Evolutionary conservation across 2,888 invertebrate genomes (phyloP).

Genomic region (Amphimallon solstitiale): DNA sequence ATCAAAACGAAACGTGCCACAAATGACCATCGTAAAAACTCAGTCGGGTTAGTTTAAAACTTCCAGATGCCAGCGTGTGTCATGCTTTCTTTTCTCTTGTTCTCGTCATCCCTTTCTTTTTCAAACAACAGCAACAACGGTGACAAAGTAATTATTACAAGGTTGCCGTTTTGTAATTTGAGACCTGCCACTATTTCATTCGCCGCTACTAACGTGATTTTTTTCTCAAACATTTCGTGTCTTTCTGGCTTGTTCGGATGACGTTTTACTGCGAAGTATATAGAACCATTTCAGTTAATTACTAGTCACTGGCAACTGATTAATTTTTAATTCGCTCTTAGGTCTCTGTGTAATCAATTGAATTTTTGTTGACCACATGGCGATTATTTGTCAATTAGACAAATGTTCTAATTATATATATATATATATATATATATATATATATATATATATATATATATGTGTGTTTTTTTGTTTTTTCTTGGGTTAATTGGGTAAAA

Average conservation of each 20-base stretch:
- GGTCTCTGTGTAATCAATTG: slow-evolving; percentile 35
- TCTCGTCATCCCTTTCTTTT: background rate
- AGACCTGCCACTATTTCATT: slow-evolving; percentile 34
- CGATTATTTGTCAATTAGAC: slow-evolving; percentile 54
- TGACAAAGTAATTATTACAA: slow-evolving; percentile 53
- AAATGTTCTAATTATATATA: slow-evolving; percentile 58
- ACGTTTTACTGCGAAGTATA: slow-evolving; percentile 39
- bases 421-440: too few relatives aligned
- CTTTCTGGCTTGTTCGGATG: background rate
- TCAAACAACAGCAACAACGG: slow-evolving; percentile 40
- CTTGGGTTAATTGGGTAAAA: too few relatives aligned
- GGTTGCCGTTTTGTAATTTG: slow-evolving; percentile 52
- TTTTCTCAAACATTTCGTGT: background rate
- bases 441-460: too few relatives aligned
- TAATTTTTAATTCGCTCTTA: slow-evolving; percentile 60
- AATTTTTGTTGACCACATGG: slow-evolving; percentile 7
- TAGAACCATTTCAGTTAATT: slow-evolving; percentile 53
- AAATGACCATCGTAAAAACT: slow-evolving; percentile 43
- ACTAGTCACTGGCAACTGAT: slow-evolving; percentile 53
- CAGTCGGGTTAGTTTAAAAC: slow-evolving; percentile 40
- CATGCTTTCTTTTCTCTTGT: background rate
- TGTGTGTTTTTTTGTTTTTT: too few relatives aligned
- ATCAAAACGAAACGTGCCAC: slow-evolving; percentile 39
- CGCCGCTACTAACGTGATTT: background rate
- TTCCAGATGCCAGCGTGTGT: slow-evolving; percentile 17